Percentiles rank a stretch among this genome's conserved stretches.
These are phyloP conservation scores for Porites divaricata DNA, from an alignment of 92 coral and sea anemone genomes.

Conservation along the genomic window DNA sequence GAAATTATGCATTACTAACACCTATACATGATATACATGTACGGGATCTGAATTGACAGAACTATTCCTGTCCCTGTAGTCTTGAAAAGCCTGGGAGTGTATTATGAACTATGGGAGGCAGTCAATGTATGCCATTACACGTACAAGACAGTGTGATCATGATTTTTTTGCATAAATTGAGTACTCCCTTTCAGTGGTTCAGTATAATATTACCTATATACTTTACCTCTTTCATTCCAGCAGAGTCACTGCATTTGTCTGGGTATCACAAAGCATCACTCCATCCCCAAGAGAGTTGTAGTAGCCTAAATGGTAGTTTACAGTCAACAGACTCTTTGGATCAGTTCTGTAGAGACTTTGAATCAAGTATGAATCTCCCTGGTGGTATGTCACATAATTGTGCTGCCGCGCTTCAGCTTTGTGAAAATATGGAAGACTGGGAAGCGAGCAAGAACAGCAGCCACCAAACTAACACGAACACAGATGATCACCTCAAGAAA, in stretches of 20 bases:
- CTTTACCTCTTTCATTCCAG: not conserved
- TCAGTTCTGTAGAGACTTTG: conserved; percentile 90
- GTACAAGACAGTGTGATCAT: too few relatives aligned
- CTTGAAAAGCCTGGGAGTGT: too few relatives aligned
- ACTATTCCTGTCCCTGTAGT: too few relatives aligned
- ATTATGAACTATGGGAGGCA: too few relatives aligned
- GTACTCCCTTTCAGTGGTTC: not conserved
- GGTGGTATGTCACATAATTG: conserved; percentile 37
- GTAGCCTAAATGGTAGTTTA: conserved; percentile 47
- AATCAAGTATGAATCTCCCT: conserved; percentile 51
- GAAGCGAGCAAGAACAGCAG: not conserved
- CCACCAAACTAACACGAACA: not conserved
- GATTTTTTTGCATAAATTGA: too few relatives aligned
- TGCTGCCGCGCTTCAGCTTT: conserved; percentile 40
- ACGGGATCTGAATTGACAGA: too few relatives aligned
- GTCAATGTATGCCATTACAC: too few relatives aligned
- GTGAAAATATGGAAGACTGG: conserved; percentile 36
- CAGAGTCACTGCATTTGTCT: conserved; percentile 2
- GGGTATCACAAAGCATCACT: not conserved
- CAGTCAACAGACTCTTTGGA: conserved; percentile 89
- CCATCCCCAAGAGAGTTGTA: not conserved
- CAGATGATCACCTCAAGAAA: not conserved
- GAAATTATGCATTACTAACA: too few relatives aligned
- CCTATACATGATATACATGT: too few relatives aligned
- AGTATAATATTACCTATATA: not conserved